Evolutionary conservation across 2,113 vertebrate genomes (phyloP), one percentile per base, ranked within the genome.

Genomic region (Chrysochloris asiatica): DNA sequence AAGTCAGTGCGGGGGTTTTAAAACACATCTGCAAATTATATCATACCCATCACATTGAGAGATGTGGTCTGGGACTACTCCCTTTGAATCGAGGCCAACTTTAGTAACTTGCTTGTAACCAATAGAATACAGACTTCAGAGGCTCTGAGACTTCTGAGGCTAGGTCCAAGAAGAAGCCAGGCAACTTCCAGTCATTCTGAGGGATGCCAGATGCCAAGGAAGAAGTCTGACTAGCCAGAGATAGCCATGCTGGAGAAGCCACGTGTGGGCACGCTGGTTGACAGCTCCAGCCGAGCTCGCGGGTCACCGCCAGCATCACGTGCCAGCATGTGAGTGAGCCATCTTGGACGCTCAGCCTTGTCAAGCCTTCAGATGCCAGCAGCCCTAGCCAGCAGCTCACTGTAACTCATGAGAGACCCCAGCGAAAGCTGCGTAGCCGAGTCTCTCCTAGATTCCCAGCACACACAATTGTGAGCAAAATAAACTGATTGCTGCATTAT

Each of bases 241-340:
- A 11, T 1, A 69, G 83, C 76, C 41, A 1, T 83, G 26, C 63
- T 85, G 30, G 41, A 69, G 12, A 24, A 76, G 45, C 63, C 13
- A 7, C 4, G 16, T 26, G 17, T 22, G 26, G 43, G 43, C 26
- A 47, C 52, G 71, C 47, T 26, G 84, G 75, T 21, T 1, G 28
- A 79, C 73, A 87, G 21, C 69, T 73, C 92, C 75, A 59, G 75
- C 93, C 41, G 67, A 67, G 78, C 67, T 24, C 67, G 9, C 30
- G 1, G 41, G 54, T 11, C 17, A 28, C 14, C 71, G 77, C 61
- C 28, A 30, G 76, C 3, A 6, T 67, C 30, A 3, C 30, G 65
- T 22, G 81, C 72, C 78, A 65, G 56, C n/a, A 1, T 38, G 45
- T 30, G 81, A 92, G 67, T 26, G n/a, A 76, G 85, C 85, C 59